Conservation (phyloP, 2,888 invertebrate species). For the Electrophaes corylata region DNA sequence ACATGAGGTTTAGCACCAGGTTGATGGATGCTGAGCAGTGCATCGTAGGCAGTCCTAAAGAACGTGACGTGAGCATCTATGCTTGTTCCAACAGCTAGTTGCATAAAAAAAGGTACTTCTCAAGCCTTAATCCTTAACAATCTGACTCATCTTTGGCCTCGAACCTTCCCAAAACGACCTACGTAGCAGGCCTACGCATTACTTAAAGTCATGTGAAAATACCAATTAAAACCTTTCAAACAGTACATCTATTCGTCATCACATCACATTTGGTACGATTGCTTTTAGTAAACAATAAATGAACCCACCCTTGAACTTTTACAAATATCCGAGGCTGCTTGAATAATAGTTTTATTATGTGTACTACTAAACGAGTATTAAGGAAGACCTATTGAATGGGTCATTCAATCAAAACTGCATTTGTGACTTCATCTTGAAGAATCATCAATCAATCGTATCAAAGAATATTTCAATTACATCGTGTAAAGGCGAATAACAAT, state of each 20-base stretch:
- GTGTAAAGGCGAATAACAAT: conserved; percentile 6
- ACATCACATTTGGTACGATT: conserved; percentile 27
- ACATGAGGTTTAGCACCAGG: too few species aligned
- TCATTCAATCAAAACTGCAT: conserved; percentile 39
- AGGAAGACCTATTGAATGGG: conserved; percentile 52
- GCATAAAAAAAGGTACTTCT: conserved; percentile 32
- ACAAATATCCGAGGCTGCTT: conserved; percentile 55
- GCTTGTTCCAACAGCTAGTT: too few species aligned
- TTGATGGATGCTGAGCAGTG: too few species aligned
- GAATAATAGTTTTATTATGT: conserved; percentile 58
- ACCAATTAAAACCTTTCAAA: conserved; percentile 54
- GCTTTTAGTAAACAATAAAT: conserved; percentile 64
- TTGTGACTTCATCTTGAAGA: conserved; percentile 30
- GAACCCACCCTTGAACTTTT: conserved; percentile 70
- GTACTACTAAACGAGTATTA: conserved; percentile 50
- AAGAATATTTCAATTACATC: conserved; percentile 20
- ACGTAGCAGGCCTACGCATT: conserved; percentile 42
- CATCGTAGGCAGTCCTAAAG: too few species aligned
- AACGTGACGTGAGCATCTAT: too few species aligned
- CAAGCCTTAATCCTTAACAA: conserved; percentile 17
- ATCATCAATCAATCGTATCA: conserved; percentile 16
- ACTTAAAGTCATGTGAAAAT: conserved; percentile 46
- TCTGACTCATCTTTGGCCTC: conserved; percentile 46
- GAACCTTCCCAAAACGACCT: conserved; percentile 26
- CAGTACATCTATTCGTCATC: conserved; percentile 46